Base-by-base conservation (phyloP, 1,140 invertebrate genomes). In the Euglossa dilemma region DNA sequence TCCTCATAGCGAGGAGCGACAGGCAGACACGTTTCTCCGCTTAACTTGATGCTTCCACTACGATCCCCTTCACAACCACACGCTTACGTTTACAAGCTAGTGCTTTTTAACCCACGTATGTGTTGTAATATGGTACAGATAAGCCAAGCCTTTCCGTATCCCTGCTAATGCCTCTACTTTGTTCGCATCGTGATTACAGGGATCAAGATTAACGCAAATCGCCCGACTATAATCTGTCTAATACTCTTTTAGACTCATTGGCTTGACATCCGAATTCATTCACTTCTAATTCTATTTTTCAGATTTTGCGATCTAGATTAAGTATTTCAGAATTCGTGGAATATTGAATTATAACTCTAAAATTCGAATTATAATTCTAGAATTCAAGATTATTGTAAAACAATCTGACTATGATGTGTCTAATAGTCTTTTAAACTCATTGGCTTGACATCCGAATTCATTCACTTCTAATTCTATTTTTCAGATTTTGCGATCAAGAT, bases 141-240 rank as follows among this genome's bases (percentile, higher is more conserved):
- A 72, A 72, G 50, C 70, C 70, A 14, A 43, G 52, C 28, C 28
- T 56, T 43, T 43, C 23, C 28, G 20, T 18, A 57, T 36, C 20
- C 52, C 6, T 20, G 12, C 8, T 72, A 72, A 72, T 52, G 20
- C 52, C n/a, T 28, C 52, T 16, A 56, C 70, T 72, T 72, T 54
- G 50, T 56, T 72, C 50, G 16, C 50, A 72, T 54, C 47, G 18
- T 18, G 50, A 36, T 54, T 54, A 54, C 54, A 43, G 3, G 8
- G 43, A 72, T 72, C 45, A 16, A 28, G 71, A 43, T 73, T 18
- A 73, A 73, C 43, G 12, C 14, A 45, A 43, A 45, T 73, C 20
- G 28, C 9, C 12, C 3, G 36, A n/a, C 54, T n/a, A 11, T 70
- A 70, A 70, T 25, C 61, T 36, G 61, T 28, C 28, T 18, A 9